Evolutionary conservation across 2,113 vertebrate genomes (phyloP).

Genomic region (Coptodon bakossiorum): DNA sequence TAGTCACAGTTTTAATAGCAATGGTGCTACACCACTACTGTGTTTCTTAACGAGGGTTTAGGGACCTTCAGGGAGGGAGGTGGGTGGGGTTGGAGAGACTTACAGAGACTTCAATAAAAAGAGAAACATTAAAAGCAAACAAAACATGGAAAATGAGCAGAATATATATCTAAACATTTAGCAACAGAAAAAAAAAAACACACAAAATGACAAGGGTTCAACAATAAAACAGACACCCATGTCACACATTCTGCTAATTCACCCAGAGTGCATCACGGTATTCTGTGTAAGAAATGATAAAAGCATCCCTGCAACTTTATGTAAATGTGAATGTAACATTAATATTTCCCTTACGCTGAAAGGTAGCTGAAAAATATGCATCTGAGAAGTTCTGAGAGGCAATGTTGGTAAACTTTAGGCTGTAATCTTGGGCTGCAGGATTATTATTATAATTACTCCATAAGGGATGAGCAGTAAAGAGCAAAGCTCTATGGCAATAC

Average conservation of each 20-base stretch:
- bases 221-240: background rate
- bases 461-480: background rate
- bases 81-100: background rate
- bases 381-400: background rate
- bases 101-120: background rate
- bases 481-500: background rate
- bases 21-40: background rate
- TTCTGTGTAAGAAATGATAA: background rate
- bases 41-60: background rate
- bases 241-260: background rate
- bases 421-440: background rate
- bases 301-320: slow-evolving; percentile 5
- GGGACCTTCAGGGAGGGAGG: background rate
- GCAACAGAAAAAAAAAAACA: background rate
- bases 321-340: background rate
- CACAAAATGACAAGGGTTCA: background rate
- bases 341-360: background rate
- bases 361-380: background rate
- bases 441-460: background rate
- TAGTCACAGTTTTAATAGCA: background rate
- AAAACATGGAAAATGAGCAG: background rate
- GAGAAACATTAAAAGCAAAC: background rate
- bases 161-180: background rate
- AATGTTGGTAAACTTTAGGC: background rate
- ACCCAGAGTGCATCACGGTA: background rate